Percentiles rank a stretch among this genome's conserved stretches.
Conservation (phyloP, 2,888 invertebrate genomes). For the Lysandra bellargus region DNA sequence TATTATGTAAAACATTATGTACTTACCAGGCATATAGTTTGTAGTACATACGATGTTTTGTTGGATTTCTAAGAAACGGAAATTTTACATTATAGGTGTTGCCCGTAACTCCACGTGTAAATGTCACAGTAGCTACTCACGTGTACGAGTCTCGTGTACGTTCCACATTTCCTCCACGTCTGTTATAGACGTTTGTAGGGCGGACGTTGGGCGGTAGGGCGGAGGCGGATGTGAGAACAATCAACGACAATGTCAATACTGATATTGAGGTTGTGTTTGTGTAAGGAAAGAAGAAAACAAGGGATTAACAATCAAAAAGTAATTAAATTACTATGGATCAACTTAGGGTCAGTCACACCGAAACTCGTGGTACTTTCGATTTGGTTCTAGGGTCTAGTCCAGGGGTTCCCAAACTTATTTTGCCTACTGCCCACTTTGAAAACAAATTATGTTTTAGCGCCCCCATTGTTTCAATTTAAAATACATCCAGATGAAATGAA, state of each 20-base stretch:
- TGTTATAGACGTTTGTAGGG: background rate
- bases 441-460: no score
- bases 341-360: no score
- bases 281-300: background rate
- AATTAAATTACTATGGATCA: no score
- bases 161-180: no score
- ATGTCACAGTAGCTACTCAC: background rate
- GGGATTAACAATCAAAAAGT: background rate
- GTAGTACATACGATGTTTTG: background rate
- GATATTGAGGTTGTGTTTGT: background rate
- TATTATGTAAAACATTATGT: background rate
- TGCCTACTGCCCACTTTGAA: no score
- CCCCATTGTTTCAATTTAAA: no score
- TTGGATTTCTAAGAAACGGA: background rate
- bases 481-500: no score
- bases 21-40: background rate
- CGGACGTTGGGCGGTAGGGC: background rate
- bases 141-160: background rate
- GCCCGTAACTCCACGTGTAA: background rate
- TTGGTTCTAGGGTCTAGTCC: no score
- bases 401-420: no score
- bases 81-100: no score
- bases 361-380: no score
- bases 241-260: background rate
- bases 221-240: background rate